phyloP scores from a whole-genome alignment of 1,140 invertebrate species.

The Rhynchophorus ferrugineus region DNA sequence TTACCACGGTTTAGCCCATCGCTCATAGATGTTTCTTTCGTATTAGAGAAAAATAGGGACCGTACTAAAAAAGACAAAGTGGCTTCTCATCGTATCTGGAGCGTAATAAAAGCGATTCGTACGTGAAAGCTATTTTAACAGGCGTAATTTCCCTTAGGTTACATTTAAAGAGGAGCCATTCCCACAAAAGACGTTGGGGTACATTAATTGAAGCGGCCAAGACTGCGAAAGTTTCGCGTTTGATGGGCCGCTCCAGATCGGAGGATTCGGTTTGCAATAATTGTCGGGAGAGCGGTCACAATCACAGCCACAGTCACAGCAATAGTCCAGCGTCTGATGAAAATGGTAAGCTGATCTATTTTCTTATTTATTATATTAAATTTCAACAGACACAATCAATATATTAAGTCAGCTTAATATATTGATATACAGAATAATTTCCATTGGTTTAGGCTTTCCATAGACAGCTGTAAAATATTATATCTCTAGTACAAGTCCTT shows the following conservation, averaged over 20 bases:
- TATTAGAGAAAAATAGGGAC: too few species aligned
- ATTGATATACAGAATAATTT: too few species aligned
- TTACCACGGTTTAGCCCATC: too few species aligned
- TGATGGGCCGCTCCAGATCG: constrained; percentile 67
- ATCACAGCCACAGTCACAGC: constrained; percentile 39
- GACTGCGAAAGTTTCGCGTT: constrained; percentile 61
- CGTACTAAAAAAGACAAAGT: too few species aligned
- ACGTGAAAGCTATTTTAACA: too few species aligned
- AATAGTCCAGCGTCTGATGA: constrained; percentile 41
- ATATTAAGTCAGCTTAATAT: too few species aligned
- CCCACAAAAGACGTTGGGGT: constrained; percentile 66
- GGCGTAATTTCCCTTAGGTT: constrained; percentile 39
- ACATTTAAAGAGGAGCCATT: constrained; percentile 50
- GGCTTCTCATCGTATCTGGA: too few species aligned
- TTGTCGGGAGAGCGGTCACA: constrained; percentile 43
- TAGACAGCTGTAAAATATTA: too few species aligned
- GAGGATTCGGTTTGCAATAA: constrained; percentile 78
- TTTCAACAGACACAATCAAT: not conserved
- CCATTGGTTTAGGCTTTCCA: too few species aligned
- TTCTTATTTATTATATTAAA: not conserved
- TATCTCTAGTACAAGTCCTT: too few species aligned
- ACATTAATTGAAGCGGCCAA: constrained; percentile 81
- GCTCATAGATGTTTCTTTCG: too few species aligned
- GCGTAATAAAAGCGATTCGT: too few species aligned
- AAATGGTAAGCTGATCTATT: constrained; percentile 31